These are phyloP conservation scores for Channa maculata DNA, from an alignment of 2,113 vertebrate species.

Conservation along the genomic window DNA sequence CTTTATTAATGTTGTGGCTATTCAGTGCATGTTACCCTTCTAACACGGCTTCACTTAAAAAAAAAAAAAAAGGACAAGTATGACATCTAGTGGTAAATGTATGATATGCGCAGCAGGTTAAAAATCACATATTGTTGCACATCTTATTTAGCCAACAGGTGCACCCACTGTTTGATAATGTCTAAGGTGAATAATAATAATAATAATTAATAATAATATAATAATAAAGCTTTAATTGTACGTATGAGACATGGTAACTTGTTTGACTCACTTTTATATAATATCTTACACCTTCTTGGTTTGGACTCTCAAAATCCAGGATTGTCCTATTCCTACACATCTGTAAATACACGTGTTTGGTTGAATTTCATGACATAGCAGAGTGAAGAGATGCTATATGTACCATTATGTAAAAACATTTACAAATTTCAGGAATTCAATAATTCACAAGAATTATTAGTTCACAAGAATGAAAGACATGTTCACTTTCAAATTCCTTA, in stretches of 20 bases:
- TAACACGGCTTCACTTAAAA: no score
- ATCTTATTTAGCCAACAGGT: not conserved
- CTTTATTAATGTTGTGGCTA: no score
- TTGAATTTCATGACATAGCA: not conserved
- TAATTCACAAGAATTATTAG: not conserved
- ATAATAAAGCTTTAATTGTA: no score
- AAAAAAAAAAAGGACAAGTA: not conserved
- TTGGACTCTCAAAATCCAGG: not conserved
- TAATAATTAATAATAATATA: no score
- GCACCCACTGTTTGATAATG: no score
- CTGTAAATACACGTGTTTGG: not conserved
- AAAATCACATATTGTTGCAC: not conserved
- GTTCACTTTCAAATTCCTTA: not conserved
- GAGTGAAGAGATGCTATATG: not conserved
- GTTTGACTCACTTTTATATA: no score
- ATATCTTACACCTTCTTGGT: not conserved
- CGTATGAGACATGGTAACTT: not conserved
- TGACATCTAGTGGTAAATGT: slow-evolving; percentile 50
- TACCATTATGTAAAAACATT: not conserved
- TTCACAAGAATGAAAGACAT: not conserved
- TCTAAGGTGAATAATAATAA: no score
- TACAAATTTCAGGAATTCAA: not conserved
- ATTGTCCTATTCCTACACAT: not conserved
- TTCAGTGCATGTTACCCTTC: no score
- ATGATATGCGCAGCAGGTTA: not conserved